A percentile compares a stretch with the other conserved stretches of the same genome.
These are phyloP conservation scores for Drosophila suzukii DNA, from an alignment of 1,140 invertebrate genomes.

Conservation along the genomic window DNA sequence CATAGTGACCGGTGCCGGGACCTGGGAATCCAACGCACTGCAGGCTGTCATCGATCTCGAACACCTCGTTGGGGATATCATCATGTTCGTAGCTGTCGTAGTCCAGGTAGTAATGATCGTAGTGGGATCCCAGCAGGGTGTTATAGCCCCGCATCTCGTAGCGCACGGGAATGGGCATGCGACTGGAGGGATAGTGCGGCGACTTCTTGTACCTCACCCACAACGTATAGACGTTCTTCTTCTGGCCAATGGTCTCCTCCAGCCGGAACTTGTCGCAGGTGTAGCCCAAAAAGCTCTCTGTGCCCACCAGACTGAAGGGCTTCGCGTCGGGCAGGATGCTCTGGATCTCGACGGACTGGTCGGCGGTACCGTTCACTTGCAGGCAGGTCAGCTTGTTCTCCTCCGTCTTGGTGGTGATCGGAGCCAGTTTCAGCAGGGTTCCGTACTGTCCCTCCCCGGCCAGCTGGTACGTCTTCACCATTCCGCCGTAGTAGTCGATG, in stretches of 20 bases:
- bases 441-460: slow-evolving; percentile 88
- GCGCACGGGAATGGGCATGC: slow-evolving; percentile 87
- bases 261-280: slow-evolving; percentile 91
- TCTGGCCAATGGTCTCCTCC: slow-evolving; percentile 88
- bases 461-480: slow-evolving; percentile 95
- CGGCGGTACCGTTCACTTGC: slow-evolving; percentile 91
- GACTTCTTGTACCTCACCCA: slow-evolving; percentile 91
- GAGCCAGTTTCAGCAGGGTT: slow-evolving; percentile 92
- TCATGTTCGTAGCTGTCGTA: slow-evolving; percentile 91
- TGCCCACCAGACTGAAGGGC: slow-evolving; percentile 89
- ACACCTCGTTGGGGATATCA: slow-evolving; percentile 89
- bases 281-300: slow-evolving; percentile 88
- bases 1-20: slow-evolving; percentile 90
- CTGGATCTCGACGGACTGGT: slow-evolving; percentile 89
- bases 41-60: slow-evolving; percentile 88
- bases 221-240: slow-evolving; percentile 94
- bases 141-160: slow-evolving; percentile 98
- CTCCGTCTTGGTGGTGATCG: slow-evolving; percentile 91
- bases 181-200: slow-evolving; percentile 78
- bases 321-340: slow-evolving; percentile 92
- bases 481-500: slow-evolving; percentile 97
- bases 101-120: slow-evolving; percentile 96
- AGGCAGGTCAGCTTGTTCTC: slow-evolving; percentile 92
- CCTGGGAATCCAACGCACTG: slow-evolving; percentile 94
- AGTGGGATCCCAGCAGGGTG: slow-evolving; percentile 95